A percentile compares a stretch with the other conserved stretches of the same genome.
Conservation (phyloP, 2,113 vertebrate species). For the Toxotes chatareus region DNA sequence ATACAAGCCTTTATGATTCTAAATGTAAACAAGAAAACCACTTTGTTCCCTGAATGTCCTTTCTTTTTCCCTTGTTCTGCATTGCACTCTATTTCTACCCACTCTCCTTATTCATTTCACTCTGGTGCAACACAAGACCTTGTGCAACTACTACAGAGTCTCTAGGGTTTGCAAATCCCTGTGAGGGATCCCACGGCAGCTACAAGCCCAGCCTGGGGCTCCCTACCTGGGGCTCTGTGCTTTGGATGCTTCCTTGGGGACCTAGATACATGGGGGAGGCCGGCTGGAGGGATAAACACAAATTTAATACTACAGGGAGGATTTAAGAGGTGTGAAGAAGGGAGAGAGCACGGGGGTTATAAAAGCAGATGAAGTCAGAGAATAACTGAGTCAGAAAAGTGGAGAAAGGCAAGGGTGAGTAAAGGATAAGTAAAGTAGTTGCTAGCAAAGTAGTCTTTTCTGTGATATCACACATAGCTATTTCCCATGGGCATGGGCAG, state of each 20-base stretch:
- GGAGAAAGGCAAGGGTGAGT: conserved; percentile 24
- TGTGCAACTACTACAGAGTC: conserved; percentile 53
- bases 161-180: conserved; percentile 72
- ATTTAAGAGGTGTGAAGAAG: conserved; percentile 61
- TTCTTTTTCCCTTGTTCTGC: neutral
- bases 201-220: conserved; percentile 65
- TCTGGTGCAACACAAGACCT: conserved; percentile 34
- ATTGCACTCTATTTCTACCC: conserved; percentile 12
- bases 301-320: conserved; percentile 73
- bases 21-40: conserved; percentile 18
- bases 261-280: conserved; percentile 42
- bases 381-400: conserved; percentile 39
- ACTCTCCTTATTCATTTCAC: conserved; percentile 30
- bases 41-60: conserved; percentile 6
- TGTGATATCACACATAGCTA: conserved; percentile 28
- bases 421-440: conserved; percentile 29
- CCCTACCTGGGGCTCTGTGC: conserved; percentile 63
- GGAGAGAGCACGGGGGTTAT: conserved; percentile 44
- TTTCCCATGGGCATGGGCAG: conserved; percentile 42
- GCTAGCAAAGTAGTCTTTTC: conserved; percentile 6
- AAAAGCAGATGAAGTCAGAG: conserved; percentile 52
- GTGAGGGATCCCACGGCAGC: conserved; percentile 60
- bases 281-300: conserved; percentile 67
- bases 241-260: conserved; percentile 69
- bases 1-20: neutral